These are phyloP conservation scores for Whitmania pigra DNA, from an alignment of 1,140 invertebrate species.

Conservation along the genomic window DNA sequence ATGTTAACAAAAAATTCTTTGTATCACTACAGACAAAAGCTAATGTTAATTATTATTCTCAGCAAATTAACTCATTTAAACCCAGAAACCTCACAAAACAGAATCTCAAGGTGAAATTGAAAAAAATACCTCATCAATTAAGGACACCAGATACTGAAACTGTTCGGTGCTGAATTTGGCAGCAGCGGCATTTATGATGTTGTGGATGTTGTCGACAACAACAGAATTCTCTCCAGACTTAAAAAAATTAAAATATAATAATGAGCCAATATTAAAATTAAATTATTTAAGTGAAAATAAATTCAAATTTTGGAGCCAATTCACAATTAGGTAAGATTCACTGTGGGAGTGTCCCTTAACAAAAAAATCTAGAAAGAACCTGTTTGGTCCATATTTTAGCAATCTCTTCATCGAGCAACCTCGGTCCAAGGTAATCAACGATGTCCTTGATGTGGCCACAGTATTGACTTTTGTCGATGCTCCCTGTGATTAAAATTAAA, in stretches of 20 bases:
- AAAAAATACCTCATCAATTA: not conserved
- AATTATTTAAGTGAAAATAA: too few relatives aligned
- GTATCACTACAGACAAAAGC: not conserved
- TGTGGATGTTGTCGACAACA: constrained; percentile 49
- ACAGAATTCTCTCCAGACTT: constrained; percentile 45
- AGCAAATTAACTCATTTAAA: not conserved
- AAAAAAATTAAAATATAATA: not conserved
- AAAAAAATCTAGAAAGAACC: constrained; percentile 26
- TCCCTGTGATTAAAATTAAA: constrained; percentile 38
- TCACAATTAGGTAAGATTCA: too few relatives aligned
- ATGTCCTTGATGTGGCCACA: constrained; percentile 48
- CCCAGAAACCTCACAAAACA: not conserved
- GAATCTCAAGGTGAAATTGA: not conserved
- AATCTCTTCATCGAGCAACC: constrained; percentile 44
- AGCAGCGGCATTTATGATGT: constrained; percentile 46
- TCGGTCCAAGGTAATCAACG: constrained; percentile 46
- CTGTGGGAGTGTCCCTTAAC: too few relatives aligned
- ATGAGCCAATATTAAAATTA: too few relatives aligned
- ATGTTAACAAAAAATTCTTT: too few relatives aligned
- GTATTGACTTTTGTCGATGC: constrained; percentile 49
- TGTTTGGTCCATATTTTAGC: constrained; percentile 47
- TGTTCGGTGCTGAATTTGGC: constrained; percentile 45
- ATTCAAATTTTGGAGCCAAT: too few relatives aligned
- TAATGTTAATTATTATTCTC: not conserved
- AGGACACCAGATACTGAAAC: constrained; percentile 44